Conservation (phyloP, 2,113 vertebrate genomes). For the Gymnorhina tibicen region DNA sequence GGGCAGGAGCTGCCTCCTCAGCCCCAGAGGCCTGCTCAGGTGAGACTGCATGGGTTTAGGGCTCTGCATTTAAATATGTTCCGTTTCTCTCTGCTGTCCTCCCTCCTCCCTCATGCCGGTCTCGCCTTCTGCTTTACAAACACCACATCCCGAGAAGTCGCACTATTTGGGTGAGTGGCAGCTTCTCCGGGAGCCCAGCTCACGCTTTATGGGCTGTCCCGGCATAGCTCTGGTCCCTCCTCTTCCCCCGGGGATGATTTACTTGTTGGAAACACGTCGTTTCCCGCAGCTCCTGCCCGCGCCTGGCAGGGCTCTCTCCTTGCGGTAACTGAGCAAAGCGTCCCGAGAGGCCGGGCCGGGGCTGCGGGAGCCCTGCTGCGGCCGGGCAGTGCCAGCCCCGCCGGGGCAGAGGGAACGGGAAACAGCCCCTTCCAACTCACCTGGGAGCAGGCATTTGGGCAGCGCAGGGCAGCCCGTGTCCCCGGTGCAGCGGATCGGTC, state of each 20-base stretch:
- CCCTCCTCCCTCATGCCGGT: accelerated
- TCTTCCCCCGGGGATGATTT: background rate
- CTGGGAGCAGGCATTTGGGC: background rate
- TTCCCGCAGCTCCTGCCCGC: background rate
- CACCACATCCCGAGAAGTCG: background rate
- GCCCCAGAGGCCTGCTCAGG: background rate
- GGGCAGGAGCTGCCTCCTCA: background rate
- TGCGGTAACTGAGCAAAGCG: background rate
- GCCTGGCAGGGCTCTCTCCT: background rate
- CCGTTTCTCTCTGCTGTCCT: background rate
- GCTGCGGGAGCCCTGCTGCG: background rate
- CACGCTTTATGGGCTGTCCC: background rate
- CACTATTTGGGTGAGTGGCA: background rate
- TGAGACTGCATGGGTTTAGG: accelerated
- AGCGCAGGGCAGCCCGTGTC: background rate
- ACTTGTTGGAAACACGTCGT: background rate
- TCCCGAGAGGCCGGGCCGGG: background rate
- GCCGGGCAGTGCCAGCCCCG: background rate
- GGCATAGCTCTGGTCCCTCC: background rate
- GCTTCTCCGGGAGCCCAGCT: background rate
- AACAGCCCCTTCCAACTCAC: background rate
- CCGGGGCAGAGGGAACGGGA: background rate
- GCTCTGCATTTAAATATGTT: background rate
- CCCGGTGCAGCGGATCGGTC: background rate
- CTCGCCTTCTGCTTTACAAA: background rate